phyloP scores from a whole-genome alignment of 92 coral and sea anemone genomes.

The Diadumene lineata region DNA sequence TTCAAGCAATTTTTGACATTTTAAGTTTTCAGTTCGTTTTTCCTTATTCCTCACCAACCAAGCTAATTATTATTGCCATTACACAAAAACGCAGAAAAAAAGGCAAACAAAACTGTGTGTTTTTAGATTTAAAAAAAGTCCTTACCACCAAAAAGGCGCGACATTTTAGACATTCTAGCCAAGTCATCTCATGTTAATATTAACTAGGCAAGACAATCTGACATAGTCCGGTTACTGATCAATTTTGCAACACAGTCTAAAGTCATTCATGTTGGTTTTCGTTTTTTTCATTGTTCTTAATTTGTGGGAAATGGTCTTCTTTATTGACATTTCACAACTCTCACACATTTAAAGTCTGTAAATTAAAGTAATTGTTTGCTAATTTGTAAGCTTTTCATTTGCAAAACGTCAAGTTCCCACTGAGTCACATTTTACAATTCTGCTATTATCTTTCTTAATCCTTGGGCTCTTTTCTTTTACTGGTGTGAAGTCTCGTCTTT shows the following conservation, averaged over 20 bases:
- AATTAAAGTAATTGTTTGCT: conserved; percentile 1
- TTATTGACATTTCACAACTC: neutral
- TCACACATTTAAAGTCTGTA: neutral
- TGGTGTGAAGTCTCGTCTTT: neutral
- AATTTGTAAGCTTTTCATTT: neutral
- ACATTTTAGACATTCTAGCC: neutral
- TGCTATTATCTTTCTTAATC: too few relatives aligned
- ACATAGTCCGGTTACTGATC: neutral
- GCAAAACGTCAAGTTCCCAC: neutral
- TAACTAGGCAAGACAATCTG: neutral
- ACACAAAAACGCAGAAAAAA: too few relatives aligned
- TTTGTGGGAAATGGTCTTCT: neutral
- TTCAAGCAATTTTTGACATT: too few relatives aligned
- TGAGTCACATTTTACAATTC: neutral
- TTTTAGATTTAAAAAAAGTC: too few relatives aligned
- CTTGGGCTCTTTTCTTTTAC: neutral
- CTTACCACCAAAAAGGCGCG: too few relatives aligned
- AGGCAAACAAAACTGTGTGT: too few relatives aligned
- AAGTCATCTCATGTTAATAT: neutral
- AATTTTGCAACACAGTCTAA: neutral
- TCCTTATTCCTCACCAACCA: too few relatives aligned
- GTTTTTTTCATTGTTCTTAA: neutral
- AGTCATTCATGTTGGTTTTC: neutral
- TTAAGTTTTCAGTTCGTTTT: too few relatives aligned
- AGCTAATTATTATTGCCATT: too few relatives aligned